A percentile compares a stretch with the other conserved stretches of the same genome.
Evolutionary conservation across 2,113 vertebrate genomes (phyloP).

Genomic region (Nerophis ophidion): DNA sequence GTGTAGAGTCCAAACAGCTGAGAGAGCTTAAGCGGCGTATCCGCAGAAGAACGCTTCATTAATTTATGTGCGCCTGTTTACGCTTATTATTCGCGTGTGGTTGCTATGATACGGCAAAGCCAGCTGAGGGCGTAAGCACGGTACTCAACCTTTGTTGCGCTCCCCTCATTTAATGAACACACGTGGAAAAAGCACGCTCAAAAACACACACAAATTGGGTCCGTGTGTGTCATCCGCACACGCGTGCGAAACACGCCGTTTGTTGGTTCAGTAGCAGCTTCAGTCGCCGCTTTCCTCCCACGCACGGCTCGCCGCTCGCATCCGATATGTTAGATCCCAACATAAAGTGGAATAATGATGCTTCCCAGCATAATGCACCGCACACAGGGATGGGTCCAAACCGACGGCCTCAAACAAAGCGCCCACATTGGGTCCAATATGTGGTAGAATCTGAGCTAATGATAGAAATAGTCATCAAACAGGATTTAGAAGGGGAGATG

Average conservation of each 20-base stretch:
- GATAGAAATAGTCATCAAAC: background rate
- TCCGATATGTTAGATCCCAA: conserved; percentile 1
- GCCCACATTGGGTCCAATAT: background rate
- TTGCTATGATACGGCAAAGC: conserved; percentile 67
- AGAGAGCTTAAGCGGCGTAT: conserved; percentile 52
- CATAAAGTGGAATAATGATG: background rate
- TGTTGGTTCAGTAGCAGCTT: background rate
- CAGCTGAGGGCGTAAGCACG: conserved; percentile 60
- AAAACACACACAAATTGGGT: conserved; percentile 31
- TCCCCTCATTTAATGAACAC: conserved; percentile 66
- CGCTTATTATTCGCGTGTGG: conserved; percentile 68
- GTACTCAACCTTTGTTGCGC: conserved; percentile 63
- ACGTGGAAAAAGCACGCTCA: conserved; percentile 33
- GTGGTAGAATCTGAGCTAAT: background rate
- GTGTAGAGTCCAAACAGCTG: conserved; percentile 49
- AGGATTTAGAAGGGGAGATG: background rate
- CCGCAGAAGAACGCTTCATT: conserved; percentile 56
- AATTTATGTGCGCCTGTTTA: conserved; percentile 40
- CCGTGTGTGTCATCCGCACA: conserved; percentile 4
- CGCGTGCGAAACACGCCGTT: conserved; percentile 32
- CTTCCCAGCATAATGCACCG: background rate
- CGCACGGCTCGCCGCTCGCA: conserved; percentile 9
- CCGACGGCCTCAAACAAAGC: background rate
- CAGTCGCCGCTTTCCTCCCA: conserved; percentile 27
- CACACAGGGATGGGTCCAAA: background rate